Conservation (phyloP, 2,113 vertebrate species). For the Nyctereutes procyonoides region DNA sequence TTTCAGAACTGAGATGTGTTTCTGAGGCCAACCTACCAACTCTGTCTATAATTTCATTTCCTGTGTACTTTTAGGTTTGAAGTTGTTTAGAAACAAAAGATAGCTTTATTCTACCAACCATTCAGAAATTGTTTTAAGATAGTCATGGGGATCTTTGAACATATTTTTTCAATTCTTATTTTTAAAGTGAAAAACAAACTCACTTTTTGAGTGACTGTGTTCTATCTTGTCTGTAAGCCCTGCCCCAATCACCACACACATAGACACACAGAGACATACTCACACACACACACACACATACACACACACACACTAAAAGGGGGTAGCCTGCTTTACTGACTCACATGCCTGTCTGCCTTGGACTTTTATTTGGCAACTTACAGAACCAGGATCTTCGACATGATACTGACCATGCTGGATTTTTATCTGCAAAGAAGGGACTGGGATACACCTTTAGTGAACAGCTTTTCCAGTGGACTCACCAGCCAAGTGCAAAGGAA, state of each 20-base stretch:
- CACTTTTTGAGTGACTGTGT: background rate
- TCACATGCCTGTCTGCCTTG: background rate
- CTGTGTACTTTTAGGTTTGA: background rate
- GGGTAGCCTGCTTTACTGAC: background rate
- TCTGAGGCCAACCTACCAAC: background rate
- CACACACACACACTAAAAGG: background rate
- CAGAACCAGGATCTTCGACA: background rate
- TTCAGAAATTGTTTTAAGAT: background rate
- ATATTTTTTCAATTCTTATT: background rate
- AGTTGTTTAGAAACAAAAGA: background rate
- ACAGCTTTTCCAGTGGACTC: background rate
- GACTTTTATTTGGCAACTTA: background rate
- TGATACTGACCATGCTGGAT: background rate
- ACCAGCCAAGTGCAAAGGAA: background rate
- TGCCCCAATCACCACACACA: background rate
- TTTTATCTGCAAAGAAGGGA: background rate
- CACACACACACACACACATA: background rate
- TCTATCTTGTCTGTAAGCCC: background rate
- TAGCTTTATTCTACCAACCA: background rate
- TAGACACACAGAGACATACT: background rate
- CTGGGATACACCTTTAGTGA: background rate
- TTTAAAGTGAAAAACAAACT: background rate
- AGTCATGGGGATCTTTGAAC: background rate
- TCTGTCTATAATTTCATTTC: background rate
- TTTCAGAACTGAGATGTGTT: background rate